Conservation (phyloP, 1,140 invertebrate genomes). For the Micrasema minimum region DNA sequence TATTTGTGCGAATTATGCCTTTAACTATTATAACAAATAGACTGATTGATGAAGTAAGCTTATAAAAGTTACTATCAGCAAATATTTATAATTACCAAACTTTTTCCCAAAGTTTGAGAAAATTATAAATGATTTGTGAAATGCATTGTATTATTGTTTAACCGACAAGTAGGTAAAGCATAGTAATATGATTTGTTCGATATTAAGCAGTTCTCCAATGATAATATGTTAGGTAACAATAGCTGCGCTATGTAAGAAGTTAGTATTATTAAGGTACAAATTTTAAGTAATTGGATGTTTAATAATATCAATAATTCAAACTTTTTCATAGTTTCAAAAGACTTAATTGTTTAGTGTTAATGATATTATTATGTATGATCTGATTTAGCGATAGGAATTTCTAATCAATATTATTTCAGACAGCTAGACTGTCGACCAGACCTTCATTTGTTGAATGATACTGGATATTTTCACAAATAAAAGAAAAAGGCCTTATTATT, state of each 20-base stretch:
- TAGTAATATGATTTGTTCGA: conserved; percentile 6
- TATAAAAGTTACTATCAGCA: not conserved
- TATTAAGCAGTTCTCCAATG: conserved; percentile 12
- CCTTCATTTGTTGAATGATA: not conserved
- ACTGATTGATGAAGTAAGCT: not conserved
- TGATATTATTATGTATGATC: conserved; percentile 27
- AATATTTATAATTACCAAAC: conserved; percentile 6
- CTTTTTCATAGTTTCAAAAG: conserved; percentile 17
- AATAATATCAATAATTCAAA: conserved; percentile 26
- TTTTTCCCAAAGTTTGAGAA: conserved; percentile 5
- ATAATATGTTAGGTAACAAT: not conserved
- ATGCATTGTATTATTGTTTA: conserved; percentile 3
- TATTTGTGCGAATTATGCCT: too few species aligned
- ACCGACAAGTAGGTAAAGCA: not conserved
- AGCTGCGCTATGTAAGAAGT: conserved; percentile 2
- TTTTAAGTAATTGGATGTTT: not conserved
- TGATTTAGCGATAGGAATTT: conserved; percentile 21
- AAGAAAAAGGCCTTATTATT: too few species aligned
- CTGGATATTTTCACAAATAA: conserved; percentile 7
- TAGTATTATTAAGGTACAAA: not conserved
- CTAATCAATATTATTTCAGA: conserved; percentile 1
- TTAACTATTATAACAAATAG: not conserved
- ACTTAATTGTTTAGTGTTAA: conserved; percentile 21
- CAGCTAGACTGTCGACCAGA: not conserved
- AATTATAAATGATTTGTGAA: not conserved